Percentiles rank a stretch among this genome's conserved stretches.
Evolutionary conservation across 2,888 invertebrate species (phyloP).

Genomic region (Lymantria monacha): DNA sequence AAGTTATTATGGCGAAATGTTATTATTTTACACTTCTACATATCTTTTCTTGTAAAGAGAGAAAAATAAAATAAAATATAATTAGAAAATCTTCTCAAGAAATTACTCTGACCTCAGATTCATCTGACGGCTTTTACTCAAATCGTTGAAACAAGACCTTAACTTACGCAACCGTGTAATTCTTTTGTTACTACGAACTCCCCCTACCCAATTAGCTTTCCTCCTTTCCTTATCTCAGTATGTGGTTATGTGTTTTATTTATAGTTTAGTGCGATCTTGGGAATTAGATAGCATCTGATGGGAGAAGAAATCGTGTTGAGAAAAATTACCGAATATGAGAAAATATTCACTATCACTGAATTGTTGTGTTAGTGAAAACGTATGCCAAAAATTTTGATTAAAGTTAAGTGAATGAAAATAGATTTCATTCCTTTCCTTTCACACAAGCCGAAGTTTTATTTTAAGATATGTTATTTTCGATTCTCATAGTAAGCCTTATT

Average conservation of each 20-base stretch:
- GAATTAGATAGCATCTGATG: slow-evolving; percentile 22
- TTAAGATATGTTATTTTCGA: no score
- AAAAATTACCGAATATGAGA: background rate
- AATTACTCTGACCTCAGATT: slow-evolving; percentile 6
- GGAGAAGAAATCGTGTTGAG: slow-evolving; percentile 7
- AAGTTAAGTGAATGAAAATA: no score
- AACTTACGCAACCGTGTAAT: slow-evolving; percentile 20
- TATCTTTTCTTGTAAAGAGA: no score
- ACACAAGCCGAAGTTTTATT: no score
- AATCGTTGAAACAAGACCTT: slow-evolving; percentile 5
- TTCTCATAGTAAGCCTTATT: no score
- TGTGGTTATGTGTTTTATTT: slow-evolving; percentile 31
- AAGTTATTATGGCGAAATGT: no score
- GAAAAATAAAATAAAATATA: no score
- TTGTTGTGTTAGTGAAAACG: background rate
- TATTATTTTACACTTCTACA: no score
- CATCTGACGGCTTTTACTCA: slow-evolving; percentile 4
- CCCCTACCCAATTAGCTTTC: slow-evolving; percentile 29
- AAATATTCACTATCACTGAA: background rate
- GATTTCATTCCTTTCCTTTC: no score
- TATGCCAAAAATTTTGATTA: no score
- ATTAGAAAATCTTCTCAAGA: background rate
- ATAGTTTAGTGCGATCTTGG: slow-evolving; percentile 18
- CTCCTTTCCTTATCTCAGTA: slow-evolving; percentile 21
- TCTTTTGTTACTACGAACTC: slow-evolving; percentile 35